Evolutionary conservation across 2,113 vertebrate species (phyloP).

Genomic region (Cyanocitta stelleri): DNA sequence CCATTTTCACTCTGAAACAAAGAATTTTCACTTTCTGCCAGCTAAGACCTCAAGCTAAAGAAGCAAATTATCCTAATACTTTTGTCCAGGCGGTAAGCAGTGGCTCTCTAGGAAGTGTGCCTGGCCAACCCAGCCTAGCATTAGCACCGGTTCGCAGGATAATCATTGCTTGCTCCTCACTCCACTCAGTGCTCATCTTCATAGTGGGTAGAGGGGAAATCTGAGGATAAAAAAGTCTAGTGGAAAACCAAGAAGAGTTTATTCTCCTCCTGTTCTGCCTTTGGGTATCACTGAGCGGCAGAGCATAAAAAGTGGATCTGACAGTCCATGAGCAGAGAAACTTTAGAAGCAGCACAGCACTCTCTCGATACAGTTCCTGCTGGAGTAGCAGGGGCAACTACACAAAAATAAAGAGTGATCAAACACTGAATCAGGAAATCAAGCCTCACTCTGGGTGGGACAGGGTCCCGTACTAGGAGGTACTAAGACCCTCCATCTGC

Average conservation of each 20-base stretch:
- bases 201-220: not conserved
- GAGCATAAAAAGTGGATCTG: not conserved
- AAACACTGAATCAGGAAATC: not conserved
- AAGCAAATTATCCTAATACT: not conserved
- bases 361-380: not conserved
- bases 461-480: accelerated
- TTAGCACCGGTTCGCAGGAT: not conserved
- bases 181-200: not conserved
- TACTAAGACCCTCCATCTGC: not conserved
- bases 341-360: not conserved
- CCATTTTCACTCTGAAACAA: not conserved
- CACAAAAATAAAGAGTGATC: not conserved
- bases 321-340: not conserved
- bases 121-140: not conserved
- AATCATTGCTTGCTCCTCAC: not conserved
- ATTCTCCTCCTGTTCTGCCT: not conserved
- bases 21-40: not conserved
- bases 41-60: not conserved
- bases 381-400: not conserved
- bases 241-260: not conserved
- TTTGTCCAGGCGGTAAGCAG: not conserved
- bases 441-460: not conserved
- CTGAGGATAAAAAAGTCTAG: not conserved
- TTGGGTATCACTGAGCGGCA: not conserved
- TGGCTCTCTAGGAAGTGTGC: not conserved